Evolutionary conservation across 2,113 vertebrate genomes (phyloP).

Genomic region (Hydrolagus affinis): DNA sequence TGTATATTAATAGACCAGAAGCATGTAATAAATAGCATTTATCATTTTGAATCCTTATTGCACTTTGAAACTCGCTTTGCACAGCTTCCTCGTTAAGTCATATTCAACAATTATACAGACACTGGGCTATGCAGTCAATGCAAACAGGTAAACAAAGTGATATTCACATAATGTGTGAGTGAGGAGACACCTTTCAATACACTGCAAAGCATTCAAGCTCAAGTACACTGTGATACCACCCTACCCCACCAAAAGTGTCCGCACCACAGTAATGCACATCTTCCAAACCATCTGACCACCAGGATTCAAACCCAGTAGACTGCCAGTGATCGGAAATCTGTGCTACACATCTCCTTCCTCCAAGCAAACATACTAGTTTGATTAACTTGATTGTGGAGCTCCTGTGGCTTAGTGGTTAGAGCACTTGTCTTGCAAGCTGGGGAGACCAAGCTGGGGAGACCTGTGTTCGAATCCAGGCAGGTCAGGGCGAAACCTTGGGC

Average conservation of each 20-base stretch:
- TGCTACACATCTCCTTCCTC: background rate
- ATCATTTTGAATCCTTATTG: slow-evolving; percentile 21
- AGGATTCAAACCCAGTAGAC: background rate
- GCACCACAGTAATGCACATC: too few species aligned
- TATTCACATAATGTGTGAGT: slow-evolving; percentile 6
- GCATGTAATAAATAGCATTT: slow-evolving; percentile 16
- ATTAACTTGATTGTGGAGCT: too few species aligned
- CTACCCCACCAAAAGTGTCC: too few species aligned
- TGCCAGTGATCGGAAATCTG: background rate
- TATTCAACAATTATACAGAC: background rate
- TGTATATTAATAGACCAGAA: slow-evolving; percentile 23
- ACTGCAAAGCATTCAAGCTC: background rate
- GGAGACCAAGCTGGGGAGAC: too few species aligned
- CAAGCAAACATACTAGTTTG: background rate
- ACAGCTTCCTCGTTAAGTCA: background rate
- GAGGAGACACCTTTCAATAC: background rate
- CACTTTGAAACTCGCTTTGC: slow-evolving; percentile 18
- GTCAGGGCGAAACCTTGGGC: too few species aligned
- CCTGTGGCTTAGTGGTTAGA: too few species aligned
- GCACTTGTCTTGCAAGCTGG: too few species aligned
- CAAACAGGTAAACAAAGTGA: background rate
- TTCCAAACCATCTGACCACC: too few species aligned
- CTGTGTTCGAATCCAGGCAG: too few species aligned
- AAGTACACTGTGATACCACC: too few species aligned
- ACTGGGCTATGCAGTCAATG: background rate